Base-by-base conservation (phyloP, 2,888 invertebrate genomes). In the Drosophila hamatofila region DNA sequence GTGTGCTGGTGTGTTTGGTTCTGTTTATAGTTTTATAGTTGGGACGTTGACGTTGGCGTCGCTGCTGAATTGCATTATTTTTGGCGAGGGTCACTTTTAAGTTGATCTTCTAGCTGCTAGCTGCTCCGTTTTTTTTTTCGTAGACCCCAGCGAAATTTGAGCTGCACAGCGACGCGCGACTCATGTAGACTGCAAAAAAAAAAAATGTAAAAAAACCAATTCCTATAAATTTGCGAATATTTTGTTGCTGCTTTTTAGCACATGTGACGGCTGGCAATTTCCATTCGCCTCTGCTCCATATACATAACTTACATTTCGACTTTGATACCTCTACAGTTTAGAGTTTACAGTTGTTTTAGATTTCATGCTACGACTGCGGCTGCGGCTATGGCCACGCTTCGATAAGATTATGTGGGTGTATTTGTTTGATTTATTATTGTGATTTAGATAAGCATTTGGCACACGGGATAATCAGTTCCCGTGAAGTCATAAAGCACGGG, bases 31-130 rank as follows among this genome's bases (percentile, higher is more conserved):
- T 74, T 70, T 33, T 78, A 49, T 54, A 57, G 74, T 70, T 75
- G 63, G 65, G 55, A 57, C 60, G 49, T 60, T 42, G 56, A 41
- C 69, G 48, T 51, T 72, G 63, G 39, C 46, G 54, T n/a, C 48
- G 64, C 51, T 67, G 84, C 82, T 86, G 83, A 83, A 68, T 80
- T 87, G 84, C 84, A 84, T 80, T 87, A 82, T 84, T 73, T 80
- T 84, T 81, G 67, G 75, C 68, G 87, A 77, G 81, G 78, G 80
- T 74, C 63, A 64, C 42, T 66, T 68, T 57, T 69, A 48, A 66
- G 75, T 60, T 65, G 54, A 46, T 55, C 64, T 63, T 60, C 48
- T 49, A 30, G 64, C 48, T 42, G 49, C 39, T n/a, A 12, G 42
- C 1, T 55, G 78, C 76, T 78, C 79, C 74, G 69, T 55, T 78